phyloP scores from a whole-genome alignment of 2,888 invertebrate species.

The Aphodius granarius region DNA sequence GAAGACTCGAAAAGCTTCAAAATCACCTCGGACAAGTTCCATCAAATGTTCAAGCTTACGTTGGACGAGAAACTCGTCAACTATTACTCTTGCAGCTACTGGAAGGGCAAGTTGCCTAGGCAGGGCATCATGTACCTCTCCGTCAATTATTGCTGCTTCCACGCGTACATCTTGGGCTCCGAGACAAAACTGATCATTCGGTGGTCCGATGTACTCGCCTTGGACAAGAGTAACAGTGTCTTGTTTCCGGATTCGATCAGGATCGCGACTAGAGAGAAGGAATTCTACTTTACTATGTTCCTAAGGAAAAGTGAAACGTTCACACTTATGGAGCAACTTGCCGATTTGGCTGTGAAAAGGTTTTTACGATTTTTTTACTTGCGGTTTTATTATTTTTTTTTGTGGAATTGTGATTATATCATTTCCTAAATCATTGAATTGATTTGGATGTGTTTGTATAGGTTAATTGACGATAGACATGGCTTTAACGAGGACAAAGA shows the following conservation, averaged over 20 bases:
- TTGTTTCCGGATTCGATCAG: conserved; percentile 85
- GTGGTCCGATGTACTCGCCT: conserved; percentile 86
- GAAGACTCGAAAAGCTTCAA: conserved; percentile 81
- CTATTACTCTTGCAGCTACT: conserved; percentile 92
- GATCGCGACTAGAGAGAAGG: conserved; percentile 81
- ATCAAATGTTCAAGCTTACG: conserved; percentile 86
- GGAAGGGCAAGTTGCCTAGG: conserved; percentile 90
- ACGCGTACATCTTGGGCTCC: conserved; percentile 90
- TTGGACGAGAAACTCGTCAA: conserved; percentile 95
- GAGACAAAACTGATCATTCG: conserved; percentile 86
- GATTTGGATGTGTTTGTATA: conserved; percentile 47
- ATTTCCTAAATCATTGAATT: too few relatives aligned
- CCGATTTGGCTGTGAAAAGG: conserved; percentile 96
- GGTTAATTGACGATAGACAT: conserved; percentile 90
- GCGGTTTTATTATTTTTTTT: too few relatives aligned
- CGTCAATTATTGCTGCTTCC: conserved; percentile 93
- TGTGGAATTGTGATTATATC: too few relatives aligned
- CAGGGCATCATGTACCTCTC: conserved; percentile 98
- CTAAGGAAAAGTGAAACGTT: conserved; percentile 87
- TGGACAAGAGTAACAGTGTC: conserved; percentile 75
- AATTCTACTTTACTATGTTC: conserved; percentile 92
- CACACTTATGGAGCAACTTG: conserved; percentile 90
- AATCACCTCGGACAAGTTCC: conserved; percentile 80
- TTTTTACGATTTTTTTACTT: conserved; percentile 29
- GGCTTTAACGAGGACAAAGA: conserved; percentile 89